Base-by-base conservation (phyloP, 2,888 invertebrate species). In the Harpalus rufipes region DNA sequence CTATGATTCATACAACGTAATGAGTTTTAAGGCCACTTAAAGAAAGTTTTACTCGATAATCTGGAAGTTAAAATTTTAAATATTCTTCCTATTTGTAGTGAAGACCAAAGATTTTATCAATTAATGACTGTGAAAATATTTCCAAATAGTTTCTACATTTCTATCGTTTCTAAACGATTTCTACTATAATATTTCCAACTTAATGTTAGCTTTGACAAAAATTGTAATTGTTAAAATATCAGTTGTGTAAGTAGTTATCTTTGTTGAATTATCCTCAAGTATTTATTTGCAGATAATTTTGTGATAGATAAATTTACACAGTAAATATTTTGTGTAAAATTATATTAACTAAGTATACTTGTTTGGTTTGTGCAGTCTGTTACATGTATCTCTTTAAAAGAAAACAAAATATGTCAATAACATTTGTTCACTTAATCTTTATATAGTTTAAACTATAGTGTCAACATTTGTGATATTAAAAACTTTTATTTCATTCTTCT, bases 221-320 rank as follows among this genome's bases (percentile, higher is more conserved):
- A 32, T 32, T 32, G 32, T 59, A 18, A 59, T 63, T 63, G 8
- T 63, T 63, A 63, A 63, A 63, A 63, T 25, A 63, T 12, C 25
- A 63, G 39, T 39, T 39, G 68, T 39, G 68, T 68, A 68, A 63
- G 32, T 68, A 68, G 68, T 68, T 68, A 68, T 68, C 68, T 68
- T 21, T 63, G 68, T 68, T 32, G n/a, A 32, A 39, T 68, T 68
- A 68, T 68, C 68, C 39, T 68, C 39, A 68, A 68, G 68, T 68
- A 68, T 68, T 68, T 68, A 68, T 68, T 68, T 68, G 68, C 68
- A 68, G 68, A 68, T 68, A 68, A 68, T 39, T 68, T 68, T 39
- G 68, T 68, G 68, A 39, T 39, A 68, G 39, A 68, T 68, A 68
- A 68, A 39, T n/a, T 39, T n/a, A 68, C 14, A 68, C 25, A 25